Percentiles rank a stretch among this genome's conserved stretches.
These are phyloP conservation scores for Empidonax alnorum DNA, from an alignment of 2,113 vertebrate genomes.

Conservation along the genomic window DNA sequence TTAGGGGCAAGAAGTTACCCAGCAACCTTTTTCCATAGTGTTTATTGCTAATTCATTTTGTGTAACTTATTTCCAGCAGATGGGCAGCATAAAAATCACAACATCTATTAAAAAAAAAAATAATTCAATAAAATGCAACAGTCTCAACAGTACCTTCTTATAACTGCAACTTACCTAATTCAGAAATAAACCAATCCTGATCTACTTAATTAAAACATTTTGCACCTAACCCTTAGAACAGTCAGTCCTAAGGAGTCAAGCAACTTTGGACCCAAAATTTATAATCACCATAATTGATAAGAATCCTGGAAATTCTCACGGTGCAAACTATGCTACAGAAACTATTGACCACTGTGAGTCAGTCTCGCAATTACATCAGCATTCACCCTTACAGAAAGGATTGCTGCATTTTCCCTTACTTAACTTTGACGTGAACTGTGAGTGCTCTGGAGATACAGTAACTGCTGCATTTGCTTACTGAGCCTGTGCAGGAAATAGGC, in stretches of 20 bases:
- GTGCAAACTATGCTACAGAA: slow-evolving; percentile 17
- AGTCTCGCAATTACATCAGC: background rate
- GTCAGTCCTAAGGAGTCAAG: background rate
- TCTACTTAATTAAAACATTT: background rate
- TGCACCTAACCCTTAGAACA: background rate
- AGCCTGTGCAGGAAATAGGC: background rate
- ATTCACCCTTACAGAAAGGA: background rate
- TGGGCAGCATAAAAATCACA: background rate
- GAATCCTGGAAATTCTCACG: background rate
- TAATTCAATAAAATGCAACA: background rate
- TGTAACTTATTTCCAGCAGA: slow-evolving; percentile 20
- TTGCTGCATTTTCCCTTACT: background rate
- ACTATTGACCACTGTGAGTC: background rate
- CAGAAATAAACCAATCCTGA: background rate
- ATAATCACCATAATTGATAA: background rate
- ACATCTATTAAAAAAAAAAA: background rate
- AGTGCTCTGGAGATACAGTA: background rate
- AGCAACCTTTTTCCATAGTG: background rate
- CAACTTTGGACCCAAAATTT: background rate
- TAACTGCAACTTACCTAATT: background rate
- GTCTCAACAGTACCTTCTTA: background rate
- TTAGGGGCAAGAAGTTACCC: slow-evolving; percentile 5
- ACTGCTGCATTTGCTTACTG: background rate
- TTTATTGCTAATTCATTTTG: slow-evolving; percentile 22
- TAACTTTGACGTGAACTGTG: background rate